phyloP scores from a whole-genome alignment of 2,113 vertebrate species.

The Bufo gargarizans region DNA sequence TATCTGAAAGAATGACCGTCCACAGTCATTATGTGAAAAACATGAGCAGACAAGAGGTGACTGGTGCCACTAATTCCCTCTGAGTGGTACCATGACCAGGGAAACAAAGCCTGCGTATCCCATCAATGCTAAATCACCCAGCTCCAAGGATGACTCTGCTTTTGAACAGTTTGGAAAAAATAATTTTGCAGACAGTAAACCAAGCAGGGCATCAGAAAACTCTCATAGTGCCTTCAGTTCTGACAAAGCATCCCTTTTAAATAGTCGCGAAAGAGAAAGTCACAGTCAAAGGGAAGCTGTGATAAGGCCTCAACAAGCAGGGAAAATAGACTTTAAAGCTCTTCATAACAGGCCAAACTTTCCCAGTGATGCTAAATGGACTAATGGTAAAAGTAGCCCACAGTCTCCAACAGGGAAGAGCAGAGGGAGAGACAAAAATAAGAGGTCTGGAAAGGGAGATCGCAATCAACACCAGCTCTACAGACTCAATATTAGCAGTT shows the following conservation, averaged over 20 bases:
- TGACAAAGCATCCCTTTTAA: conserved; percentile 66
- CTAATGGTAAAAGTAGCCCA: conserved; percentile 73
- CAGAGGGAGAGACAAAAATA: conserved; percentile 75
- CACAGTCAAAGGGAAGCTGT: conserved; percentile 87
- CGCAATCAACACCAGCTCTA: conserved; percentile 84
- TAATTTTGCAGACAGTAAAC: conserved; percentile 53
- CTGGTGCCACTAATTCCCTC: conserved; percentile 64
- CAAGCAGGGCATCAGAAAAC: conserved; percentile 62
- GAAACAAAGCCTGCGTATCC: conserved; percentile 83
- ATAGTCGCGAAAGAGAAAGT: conserved; percentile 77
- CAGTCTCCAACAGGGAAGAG: conserved; percentile 79
- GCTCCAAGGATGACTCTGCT: conserved; percentile 76
- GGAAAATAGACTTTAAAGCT: conserved; percentile 85
- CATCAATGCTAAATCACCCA: conserved; percentile 73
- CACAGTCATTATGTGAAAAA: conserved; percentile 72
- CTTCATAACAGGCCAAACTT: conserved; percentile 78
- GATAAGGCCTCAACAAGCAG: conserved; percentile 83
- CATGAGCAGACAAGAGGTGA: conserved; percentile 67
- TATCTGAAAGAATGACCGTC: conserved; percentile 60
- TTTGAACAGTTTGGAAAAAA: conserved; percentile 78
- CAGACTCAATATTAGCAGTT: conserved; percentile 78
- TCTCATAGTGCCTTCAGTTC: conserved; percentile 68
- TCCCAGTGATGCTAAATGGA: conserved; percentile 78
- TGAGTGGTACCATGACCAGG: conserved; percentile 84
- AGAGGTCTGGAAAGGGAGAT: conserved; percentile 77